Percentiles rank a stretch among this genome's conserved stretches.
Evolutionary conservation across 2,797 vertebrate species (phyloP).

Genomic region (Semotilus atromaculatus): DNA sequence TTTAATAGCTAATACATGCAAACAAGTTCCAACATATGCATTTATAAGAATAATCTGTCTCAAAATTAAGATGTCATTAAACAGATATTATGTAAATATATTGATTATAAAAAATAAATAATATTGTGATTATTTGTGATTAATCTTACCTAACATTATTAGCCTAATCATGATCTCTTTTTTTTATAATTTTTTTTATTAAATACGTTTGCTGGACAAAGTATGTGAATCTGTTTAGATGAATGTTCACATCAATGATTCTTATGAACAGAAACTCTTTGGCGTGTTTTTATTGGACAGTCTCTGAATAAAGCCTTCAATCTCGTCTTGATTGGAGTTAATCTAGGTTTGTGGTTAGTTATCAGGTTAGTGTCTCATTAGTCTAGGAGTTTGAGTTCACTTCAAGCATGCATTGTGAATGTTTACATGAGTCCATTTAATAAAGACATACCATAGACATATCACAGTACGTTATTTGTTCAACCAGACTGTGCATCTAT

Average conservation of each 20-base stretch:
- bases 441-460: background rate
- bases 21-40: no score
- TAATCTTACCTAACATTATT: no score
- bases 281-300: background rate
- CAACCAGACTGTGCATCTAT: background rate
- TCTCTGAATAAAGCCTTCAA: background rate
- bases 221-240: background rate
- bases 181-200: no score
- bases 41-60: no score
- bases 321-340: background rate
- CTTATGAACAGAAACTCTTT: background rate
- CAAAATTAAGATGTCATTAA: no score
- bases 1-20: background rate
- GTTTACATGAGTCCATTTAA: background rate
- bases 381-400: background rate
- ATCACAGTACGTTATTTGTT: background rate
- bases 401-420: background rate
- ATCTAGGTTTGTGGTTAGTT: background rate
- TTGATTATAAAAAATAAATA: no score
- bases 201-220: background rate
- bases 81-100: no score
- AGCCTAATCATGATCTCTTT: no score
- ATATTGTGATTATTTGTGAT: no score
- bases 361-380: background rate
- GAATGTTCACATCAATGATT: background rate